These are phyloP conservation scores for Agrenia bidenticulata DNA, from an alignment of 2,888 invertebrate species.

Conservation along the genomic window DNA sequence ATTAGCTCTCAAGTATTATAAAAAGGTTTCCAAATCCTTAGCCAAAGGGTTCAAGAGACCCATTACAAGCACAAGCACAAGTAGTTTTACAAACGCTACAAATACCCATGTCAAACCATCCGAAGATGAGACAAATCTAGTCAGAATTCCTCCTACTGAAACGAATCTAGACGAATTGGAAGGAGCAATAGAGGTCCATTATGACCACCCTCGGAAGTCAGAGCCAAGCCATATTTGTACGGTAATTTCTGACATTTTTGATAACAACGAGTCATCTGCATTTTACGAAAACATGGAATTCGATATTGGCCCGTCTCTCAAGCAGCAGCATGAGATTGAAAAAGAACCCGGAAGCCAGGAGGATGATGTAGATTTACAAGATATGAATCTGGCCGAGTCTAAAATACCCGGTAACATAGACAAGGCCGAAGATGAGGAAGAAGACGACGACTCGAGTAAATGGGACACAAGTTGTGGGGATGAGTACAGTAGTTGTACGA, in stretches of 20 bases:
- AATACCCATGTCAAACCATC: not conserved
- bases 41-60: conserved; percentile 14
- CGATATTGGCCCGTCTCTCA: too few species aligned
- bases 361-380: not conserved
- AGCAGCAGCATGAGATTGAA: not conserved
- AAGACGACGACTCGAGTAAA: conserved; percentile 14
- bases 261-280: not conserved
- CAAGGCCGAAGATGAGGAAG: not conserved
- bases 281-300: conserved; percentile 9
- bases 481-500: too few species aligned
- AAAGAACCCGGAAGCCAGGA: not conserved
- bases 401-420: not conserved
- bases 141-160: too few species aligned
- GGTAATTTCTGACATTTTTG: not conserved
- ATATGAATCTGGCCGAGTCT: not conserved
- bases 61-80: not conserved
- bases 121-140: too few species aligned
- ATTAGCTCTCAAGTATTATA: conserved; percentile 7
- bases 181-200: too few species aligned
- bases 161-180: too few species aligned
- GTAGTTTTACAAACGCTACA: not conserved
- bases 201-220: too few species aligned
- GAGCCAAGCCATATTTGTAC: not conserved
- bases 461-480: conserved; percentile 1
- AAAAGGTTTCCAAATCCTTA: not conserved